These are phyloP conservation scores for Bursaphelenchus mucronatus DNA, from an alignment of 1,140 invertebrate genomes.

Conservation along the genomic window DNA sequence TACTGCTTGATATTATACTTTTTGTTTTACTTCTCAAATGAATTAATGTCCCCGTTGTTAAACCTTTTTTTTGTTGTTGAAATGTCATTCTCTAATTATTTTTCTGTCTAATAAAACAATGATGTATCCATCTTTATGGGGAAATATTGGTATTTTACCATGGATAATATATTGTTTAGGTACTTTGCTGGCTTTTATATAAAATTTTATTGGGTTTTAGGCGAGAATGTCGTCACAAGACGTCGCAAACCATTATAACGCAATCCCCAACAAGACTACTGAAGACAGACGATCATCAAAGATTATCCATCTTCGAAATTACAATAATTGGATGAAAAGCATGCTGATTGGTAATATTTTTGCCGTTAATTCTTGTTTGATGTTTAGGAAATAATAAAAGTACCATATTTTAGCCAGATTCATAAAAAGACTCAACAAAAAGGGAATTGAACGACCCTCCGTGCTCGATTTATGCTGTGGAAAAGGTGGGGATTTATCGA, in stretches of 20 bases:
- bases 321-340: conserved; percentile 98
- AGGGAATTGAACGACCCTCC: conserved; percentile 64
- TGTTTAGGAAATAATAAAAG: conserved; percentile 2
- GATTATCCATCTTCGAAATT: conserved; percentile 88
- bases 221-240: conserved; percentile 40
- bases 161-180: conserved; percentile 6
- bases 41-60: not conserved
- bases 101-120: no score
- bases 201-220: conserved; percentile 5
- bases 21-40: not conserved
- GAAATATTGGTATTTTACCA: not conserved
- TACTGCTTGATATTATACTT: not conserved
- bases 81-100: no score
- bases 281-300: conserved; percentile 75
- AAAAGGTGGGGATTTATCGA: conserved; percentile 91
- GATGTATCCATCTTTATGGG: not conserved
- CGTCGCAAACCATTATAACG: conserved; percentile 65
- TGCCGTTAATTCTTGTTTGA: conserved; percentile 28
- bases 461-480: conserved; percentile 72
- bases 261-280: conserved; percentile 71
- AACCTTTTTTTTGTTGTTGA: not conserved
- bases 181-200: not conserved
- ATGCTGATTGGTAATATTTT: conserved; percentile 73
- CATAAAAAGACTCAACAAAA: conserved; percentile 66
- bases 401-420: conserved; percentile 52